These are phyloP conservation scores for Lasiommata megera DNA, from an alignment of 2,888 invertebrate species.

Conservation along the genomic window DNA sequence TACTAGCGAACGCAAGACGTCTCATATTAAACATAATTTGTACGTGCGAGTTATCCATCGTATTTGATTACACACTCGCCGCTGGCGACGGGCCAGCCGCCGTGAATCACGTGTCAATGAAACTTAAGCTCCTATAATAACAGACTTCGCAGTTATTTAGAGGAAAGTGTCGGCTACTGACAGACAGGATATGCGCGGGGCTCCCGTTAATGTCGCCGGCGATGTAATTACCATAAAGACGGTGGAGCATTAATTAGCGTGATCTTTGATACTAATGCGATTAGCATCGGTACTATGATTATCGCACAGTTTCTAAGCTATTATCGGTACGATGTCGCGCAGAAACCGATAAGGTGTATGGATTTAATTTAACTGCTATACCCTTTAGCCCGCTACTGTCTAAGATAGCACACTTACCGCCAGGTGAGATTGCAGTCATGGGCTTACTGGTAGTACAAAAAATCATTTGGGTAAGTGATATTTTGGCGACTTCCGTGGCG, in stretches of 20 bases:
- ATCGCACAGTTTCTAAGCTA: too few species aligned
- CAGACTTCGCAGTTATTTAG: conserved; percentile 22
- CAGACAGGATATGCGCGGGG: conserved; percentile 7
- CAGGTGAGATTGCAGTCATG: too few species aligned
- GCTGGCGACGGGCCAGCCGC: conserved; percentile 24
- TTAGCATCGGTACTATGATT: too few species aligned
- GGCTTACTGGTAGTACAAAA: too few species aligned
- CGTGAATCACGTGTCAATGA: conserved; percentile 32
- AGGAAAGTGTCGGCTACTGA: conserved; percentile 16
- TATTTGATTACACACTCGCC: conserved; percentile 28
- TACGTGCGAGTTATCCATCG: conserved; percentile 20
- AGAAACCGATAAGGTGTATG: too few species aligned
- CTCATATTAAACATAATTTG: conserved; percentile 10
- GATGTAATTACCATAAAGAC: neutral
- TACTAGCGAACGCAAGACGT: neutral
- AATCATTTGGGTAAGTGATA: too few species aligned
- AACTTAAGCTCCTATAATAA: conserved; percentile 27
- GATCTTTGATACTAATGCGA: neutral
- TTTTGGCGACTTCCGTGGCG: too few species aligned
- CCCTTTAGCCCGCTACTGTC: too few species aligned
- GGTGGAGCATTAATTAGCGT: neutral
- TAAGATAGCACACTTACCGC: too few species aligned
- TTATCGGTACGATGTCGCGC: too few species aligned
- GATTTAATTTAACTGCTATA: too few species aligned
- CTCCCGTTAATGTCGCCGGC: neutral